Conservation (phyloP, 1,140 invertebrate genomes). For the Melipona quadrifasciata region DNA sequence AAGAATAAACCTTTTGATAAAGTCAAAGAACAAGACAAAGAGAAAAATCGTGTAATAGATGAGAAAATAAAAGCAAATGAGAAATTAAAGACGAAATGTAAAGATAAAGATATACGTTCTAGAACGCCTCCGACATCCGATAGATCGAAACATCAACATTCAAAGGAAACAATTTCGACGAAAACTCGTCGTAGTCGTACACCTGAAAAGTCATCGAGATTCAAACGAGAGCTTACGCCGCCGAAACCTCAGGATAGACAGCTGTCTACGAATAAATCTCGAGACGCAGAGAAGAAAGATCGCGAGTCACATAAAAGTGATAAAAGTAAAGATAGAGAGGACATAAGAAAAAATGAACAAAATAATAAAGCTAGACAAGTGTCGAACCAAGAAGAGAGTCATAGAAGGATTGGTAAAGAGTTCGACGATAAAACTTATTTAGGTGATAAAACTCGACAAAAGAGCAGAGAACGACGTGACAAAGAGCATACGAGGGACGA, state of each 20-base stretch:
- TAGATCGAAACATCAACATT: conserved; percentile 70
- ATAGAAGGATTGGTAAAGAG: conserved; percentile 70
- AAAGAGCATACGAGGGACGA: conserved; percentile 76
- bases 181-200: conserved; percentile 77
- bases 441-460: conserved; percentile 71
- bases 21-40: conserved; percentile 75
- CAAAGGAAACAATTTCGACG: conserved; percentile 66
- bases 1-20: conserved; percentile 75
- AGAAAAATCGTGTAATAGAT: conserved; percentile 67
- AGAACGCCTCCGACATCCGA: conserved; percentile 73
- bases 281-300: conserved; percentile 77
- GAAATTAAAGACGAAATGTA: conserved; percentile 72
- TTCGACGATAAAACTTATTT: conserved; percentile 68
- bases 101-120: conserved; percentile 77
- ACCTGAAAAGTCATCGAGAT: conserved; percentile 75
- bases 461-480: conserved; percentile 73
- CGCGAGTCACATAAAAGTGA: conserved; percentile 76
- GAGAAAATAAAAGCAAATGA: conserved; percentile 75
- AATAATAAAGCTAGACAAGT: conserved; percentile 60
- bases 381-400: conserved; percentile 71
- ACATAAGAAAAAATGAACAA: conserved; percentile 67
- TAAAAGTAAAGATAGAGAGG: conserved; percentile 77
- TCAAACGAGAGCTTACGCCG: conserved; percentile 73
- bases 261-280: conserved; percentile 60
- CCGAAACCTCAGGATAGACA: conserved; percentile 70